These are phyloP conservation scores for Carcina quercana DNA, from an alignment of 2,888 invertebrate species.

Conservation along the genomic window DNA sequence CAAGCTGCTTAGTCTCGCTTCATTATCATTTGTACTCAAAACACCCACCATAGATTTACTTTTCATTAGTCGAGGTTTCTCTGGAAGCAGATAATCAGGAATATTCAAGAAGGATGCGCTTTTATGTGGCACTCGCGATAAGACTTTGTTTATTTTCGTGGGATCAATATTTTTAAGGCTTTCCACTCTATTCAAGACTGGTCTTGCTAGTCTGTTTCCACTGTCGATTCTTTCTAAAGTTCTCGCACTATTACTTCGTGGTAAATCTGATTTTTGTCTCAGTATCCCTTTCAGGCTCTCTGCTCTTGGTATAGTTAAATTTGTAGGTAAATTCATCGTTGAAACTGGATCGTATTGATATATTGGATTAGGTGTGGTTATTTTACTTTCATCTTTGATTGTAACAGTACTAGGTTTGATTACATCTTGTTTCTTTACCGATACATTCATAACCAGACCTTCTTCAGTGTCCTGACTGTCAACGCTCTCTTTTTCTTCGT, in stretches of 20 bases:
- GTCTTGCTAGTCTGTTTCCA: constrained; percentile 33
- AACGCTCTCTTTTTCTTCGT: constrained; percentile 64
- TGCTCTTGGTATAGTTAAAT: constrained; percentile 48
- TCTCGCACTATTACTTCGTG: constrained; percentile 54
- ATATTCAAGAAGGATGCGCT: constrained; percentile 68
- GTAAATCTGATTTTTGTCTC: constrained; percentile 35
- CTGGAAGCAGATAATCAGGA: constrained; percentile 53
- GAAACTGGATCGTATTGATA: constrained; percentile 60
- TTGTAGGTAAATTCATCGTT: constrained; percentile 43
- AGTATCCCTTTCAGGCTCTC: constrained; percentile 63
- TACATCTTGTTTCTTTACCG: constrained; percentile 55
- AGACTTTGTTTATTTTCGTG: constrained; percentile 52
- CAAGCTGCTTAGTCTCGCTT: constrained; percentile 49
- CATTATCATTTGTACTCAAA: constrained; percentile 33
- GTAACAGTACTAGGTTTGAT: constrained; percentile 62
- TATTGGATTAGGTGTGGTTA: constrained; percentile 50
- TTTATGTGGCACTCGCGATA: constrained; percentile 59
- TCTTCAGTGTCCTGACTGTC: constrained; percentile 55
- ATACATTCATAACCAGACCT: constrained; percentile 58
- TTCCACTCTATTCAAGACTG: constrained; percentile 53
- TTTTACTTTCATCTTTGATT: constrained; percentile 59
- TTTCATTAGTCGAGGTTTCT: constrained; percentile 54
- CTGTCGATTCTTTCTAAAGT: constrained; percentile 54
- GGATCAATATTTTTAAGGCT: constrained; percentile 62
- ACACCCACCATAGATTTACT: constrained; percentile 63